Conservation (phyloP, 2,797 vertebrate genomes). For the Anolis apletophallus region DNA sequence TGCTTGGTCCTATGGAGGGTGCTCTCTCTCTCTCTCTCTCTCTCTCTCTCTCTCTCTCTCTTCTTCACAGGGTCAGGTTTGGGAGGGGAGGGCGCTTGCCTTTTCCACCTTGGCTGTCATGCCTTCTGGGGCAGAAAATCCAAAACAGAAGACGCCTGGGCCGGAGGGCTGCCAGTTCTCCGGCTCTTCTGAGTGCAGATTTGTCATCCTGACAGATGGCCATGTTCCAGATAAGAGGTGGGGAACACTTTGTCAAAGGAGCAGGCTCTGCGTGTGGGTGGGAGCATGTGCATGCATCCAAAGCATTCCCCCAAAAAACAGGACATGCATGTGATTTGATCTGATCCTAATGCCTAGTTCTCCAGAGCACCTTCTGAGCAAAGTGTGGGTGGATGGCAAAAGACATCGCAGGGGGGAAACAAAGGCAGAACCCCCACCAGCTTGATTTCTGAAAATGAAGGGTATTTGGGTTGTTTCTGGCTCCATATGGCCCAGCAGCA, state of each 20-base stretch:
- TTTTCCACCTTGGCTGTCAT: background rate
- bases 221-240: constrained; percentile 42
- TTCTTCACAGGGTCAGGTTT: constrained; percentile 53
- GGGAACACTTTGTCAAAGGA: constrained; percentile 20
- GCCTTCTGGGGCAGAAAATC: constrained; percentile 58
- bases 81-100: constrained; percentile 30
- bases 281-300: background rate
- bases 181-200: background rate
- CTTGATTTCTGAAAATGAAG: background rate
- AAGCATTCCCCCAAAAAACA: constrained; percentile 2
- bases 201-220: constrained; percentile 18
- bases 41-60: constrained; percentile 53
- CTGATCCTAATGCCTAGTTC: no score
- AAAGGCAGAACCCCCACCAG: background rate
- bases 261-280: background rate
- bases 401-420: background rate
- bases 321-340: no score
- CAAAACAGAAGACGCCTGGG: constrained; percentile 42
- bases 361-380: no score
- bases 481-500: no score
- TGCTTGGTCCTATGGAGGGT: constrained; percentile 13
- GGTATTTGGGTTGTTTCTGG: no score
- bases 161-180: background rate
- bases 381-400: no score
- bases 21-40: constrained; percentile 42